phyloP scores from a whole-genome alignment of 2,797 vertebrate species.

The Denticeps clupeoides region DNA sequence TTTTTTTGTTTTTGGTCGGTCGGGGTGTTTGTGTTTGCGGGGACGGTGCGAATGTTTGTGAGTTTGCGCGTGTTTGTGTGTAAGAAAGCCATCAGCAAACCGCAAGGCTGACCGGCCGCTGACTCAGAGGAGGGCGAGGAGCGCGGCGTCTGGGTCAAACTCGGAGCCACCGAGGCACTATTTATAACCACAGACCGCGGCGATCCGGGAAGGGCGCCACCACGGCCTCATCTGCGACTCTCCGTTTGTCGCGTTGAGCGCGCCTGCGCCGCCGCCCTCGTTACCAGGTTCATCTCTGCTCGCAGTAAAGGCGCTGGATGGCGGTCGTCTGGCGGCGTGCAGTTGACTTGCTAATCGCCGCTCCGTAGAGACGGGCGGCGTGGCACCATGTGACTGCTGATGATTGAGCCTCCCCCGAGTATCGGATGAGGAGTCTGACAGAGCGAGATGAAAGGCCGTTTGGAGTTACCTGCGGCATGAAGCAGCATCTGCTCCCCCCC shows the following conservation, averaged over 20 bases:
- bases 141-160: conserved; percentile 39
- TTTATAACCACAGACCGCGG: conserved; percentile 18
- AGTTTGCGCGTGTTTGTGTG: conserved; percentile 11
- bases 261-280: background rate
- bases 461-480: conserved; percentile 66
- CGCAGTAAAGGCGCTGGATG: conserved; percentile 6
- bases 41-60: conserved; percentile 1
- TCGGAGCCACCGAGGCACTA: conserved; percentile 23
- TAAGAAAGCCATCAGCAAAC: conserved; percentile 33
- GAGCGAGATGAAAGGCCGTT: conserved; percentile 64
- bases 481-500: conserved; percentile 43
- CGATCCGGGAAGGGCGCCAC: conserved; percentile 14
- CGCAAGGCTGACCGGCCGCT: conserved; percentile 29
- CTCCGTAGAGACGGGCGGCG: conserved; percentile 50
- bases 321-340: conserved; percentile 16
- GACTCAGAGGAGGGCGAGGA: conserved; percentile 35
- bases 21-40: conserved; percentile 5
- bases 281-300: background rate
- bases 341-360: conserved; percentile 51
- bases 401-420: conserved; percentile 61
- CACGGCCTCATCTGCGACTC: conserved; percentile 18
- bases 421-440: conserved; percentile 60
- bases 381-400: conserved; percentile 50
- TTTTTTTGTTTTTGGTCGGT: background rate
- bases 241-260: conserved; percentile 17